A percentile compares a stretch with the other conserved stretches of the same genome.
Evolutionary conservation across 2,797 vertebrate genomes (phyloP).

Genomic region (Bradypodion pumilum): DNA sequence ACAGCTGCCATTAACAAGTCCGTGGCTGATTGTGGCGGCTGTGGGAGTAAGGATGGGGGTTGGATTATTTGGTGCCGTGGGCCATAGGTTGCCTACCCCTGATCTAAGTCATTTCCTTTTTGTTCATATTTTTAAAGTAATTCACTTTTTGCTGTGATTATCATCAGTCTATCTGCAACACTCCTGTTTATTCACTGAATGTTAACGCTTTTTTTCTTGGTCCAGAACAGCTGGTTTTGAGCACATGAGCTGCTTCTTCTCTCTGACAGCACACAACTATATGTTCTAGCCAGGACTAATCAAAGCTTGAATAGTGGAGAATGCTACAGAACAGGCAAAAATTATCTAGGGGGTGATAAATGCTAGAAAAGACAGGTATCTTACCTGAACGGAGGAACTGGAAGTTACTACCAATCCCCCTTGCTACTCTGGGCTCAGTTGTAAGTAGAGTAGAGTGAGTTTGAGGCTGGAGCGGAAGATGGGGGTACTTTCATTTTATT

Average conservation of each 20-base stretch:
- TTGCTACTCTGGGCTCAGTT: no score
- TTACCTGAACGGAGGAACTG: no score
- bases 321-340: neutral
- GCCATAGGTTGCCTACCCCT: no score
- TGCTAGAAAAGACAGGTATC: neutral
- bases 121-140: slow-evolving; percentile 1
- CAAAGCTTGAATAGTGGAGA: neutral
- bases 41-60: no score
- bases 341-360: neutral
- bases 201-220: neutral
- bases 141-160: neutral
- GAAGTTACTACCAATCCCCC: no score
- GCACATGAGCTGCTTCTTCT: neutral
- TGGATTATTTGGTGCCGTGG: no score
- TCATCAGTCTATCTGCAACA: neutral
- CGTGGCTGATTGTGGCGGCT: no score
- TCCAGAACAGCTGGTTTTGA: neutral
- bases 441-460: neutral
- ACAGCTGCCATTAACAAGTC: no score
- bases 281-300: neutral
- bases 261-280: neutral
- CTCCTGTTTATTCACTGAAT: neutral
- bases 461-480: neutral
- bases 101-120: neutral
- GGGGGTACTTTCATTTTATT: neutral